Base-by-base conservation (phyloP, 1,140 invertebrate genomes). In the Physella acuta region DNA sequence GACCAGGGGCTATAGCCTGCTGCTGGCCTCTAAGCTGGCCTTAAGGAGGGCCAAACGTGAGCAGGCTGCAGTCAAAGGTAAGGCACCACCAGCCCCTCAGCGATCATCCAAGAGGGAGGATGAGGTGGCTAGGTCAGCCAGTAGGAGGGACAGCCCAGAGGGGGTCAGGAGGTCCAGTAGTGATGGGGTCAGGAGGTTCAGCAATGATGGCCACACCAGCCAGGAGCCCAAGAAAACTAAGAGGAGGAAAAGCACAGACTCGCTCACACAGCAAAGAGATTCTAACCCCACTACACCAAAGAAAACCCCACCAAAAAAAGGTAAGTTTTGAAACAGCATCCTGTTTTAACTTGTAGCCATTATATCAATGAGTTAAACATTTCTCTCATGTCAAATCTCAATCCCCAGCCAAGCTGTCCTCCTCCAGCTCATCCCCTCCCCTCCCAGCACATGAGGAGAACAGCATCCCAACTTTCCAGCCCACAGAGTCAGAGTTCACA, bases 401-500 rank as follows among this genome's bases (percentile, higher is more conserved):
- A 44, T 44, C 39, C 39, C 39, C 39, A 44, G 39, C 39, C 39
- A 44, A 44, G 20, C 39, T 44, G 8, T 44, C 39, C 8, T 44
- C 39, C 8, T 44, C 39, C 8, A 44, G 20, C 20, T 2, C 30
- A 28, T 26, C 33, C 28, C 39, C 67, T n/a, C 39, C 67, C n/a
- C 76, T 79, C 17, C 67, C 68, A 14, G 71, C 76, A 20, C 59
- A 68, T 26, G 89, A 92, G 0, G 90, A 93, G 20, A 36, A 66
- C 64, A 55, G 33, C 28, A 11, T 64, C 31, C 92, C 93, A 0
- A 89, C 90, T 0, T 96, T 93, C 84, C 88, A 90, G 79, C 94
- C 93, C 0, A 90, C 90, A 0, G 92, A 92, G 76, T 90, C 91
- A 78, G 92, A 95, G 81, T 95, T 95, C 77, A 89, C 92, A 81